Percentiles rank a stretch among this genome's conserved stretches.
Conservation (phyloP, 1,140 invertebrate species). For the Lutraria rhynchaena region DNA sequence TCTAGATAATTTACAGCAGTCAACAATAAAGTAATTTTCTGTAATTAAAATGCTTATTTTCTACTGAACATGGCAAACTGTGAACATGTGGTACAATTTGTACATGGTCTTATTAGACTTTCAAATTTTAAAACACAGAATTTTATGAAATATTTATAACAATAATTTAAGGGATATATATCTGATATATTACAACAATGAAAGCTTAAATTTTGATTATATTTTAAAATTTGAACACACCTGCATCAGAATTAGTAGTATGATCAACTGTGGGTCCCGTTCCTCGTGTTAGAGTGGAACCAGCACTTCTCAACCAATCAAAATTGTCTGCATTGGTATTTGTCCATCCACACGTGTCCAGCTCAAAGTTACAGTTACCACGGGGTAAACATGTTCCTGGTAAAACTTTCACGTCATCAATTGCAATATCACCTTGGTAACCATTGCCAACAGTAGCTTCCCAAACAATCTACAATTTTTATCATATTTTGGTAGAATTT, state of each 20-base stretch:
- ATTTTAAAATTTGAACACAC: too few relatives aligned
- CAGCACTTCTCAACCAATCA: constrained; percentile 78
- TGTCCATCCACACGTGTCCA: constrained; percentile 76
- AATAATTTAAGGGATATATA: too few relatives aligned
- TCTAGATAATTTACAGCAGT: too few relatives aligned
- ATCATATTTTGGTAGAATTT: constrained; percentile 10
- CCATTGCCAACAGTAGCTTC: constrained; percentile 73
- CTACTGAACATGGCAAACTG: too few relatives aligned
- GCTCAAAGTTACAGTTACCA: constrained; percentile 79
- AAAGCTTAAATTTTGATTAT: too few relatives aligned
- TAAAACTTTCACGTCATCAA: constrained; percentile 77
- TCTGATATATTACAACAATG: too few relatives aligned
- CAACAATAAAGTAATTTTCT: too few relatives aligned
- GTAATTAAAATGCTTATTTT: too few relatives aligned
- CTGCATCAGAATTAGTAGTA: constrained; percentile 74
- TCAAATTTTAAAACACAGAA: too few relatives aligned
- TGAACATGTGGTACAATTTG: too few relatives aligned
- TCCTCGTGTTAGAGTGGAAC: constrained; percentile 66
- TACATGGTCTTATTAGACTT: too few relatives aligned
- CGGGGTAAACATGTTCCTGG: constrained; percentile 67
- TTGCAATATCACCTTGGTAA: constrained; percentile 77
- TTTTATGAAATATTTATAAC: too few relatives aligned
- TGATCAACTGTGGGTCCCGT: constrained; percentile 79
- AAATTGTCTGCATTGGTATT: constrained; percentile 71
- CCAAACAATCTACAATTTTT: constrained; percentile 74